A percentile compares a stretch with the other conserved stretches of the same genome.
These are phyloP conservation scores for Hemaris fuciformis DNA, from an alignment of 2,888 invertebrate genomes.

Conservation along the genomic window DNA sequence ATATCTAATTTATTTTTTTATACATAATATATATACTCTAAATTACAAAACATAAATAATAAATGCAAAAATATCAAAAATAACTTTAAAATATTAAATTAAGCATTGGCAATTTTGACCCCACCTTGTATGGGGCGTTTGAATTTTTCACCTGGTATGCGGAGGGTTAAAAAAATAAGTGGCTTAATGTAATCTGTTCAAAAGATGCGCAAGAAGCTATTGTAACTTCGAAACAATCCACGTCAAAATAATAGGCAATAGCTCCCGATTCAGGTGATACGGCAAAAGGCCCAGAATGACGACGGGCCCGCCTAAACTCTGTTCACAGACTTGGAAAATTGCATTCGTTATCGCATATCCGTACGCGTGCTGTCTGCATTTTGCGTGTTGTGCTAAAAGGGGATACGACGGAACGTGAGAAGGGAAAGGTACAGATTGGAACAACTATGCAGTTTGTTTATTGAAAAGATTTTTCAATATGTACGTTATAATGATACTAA, in stretches of 20 bases:
- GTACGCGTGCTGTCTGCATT: constrained; percentile 52
- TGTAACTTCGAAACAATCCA: not conserved
- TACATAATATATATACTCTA: no score
- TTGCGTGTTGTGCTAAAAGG: constrained; percentile 24
- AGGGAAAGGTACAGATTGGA: not conserved
- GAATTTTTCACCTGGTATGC: no score
- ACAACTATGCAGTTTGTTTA: not conserved
- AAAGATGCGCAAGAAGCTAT: not conserved
- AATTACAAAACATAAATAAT: no score
- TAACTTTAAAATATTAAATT: no score
- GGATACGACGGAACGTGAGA: constrained; percentile 29
- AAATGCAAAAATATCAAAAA: no score
- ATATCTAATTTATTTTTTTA: no score
- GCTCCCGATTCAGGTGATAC: constrained; percentile 43
- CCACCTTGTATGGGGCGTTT: no score
- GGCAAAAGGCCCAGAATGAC: constrained; percentile 50
- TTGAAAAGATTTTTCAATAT: not conserved
- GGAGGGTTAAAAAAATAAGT: not conserved
- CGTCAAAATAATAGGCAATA: constrained; percentile 3
- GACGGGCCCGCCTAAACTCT: constrained; percentile 67
- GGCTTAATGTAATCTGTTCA: not conserved
- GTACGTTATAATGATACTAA: no score
- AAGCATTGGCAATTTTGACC: no score
- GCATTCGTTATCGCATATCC: constrained; percentile 80
- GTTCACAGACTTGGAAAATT: constrained; percentile 77